Conservation (phyloP, 1,140 invertebrate genomes). For the Solenopsis fugax region DNA sequence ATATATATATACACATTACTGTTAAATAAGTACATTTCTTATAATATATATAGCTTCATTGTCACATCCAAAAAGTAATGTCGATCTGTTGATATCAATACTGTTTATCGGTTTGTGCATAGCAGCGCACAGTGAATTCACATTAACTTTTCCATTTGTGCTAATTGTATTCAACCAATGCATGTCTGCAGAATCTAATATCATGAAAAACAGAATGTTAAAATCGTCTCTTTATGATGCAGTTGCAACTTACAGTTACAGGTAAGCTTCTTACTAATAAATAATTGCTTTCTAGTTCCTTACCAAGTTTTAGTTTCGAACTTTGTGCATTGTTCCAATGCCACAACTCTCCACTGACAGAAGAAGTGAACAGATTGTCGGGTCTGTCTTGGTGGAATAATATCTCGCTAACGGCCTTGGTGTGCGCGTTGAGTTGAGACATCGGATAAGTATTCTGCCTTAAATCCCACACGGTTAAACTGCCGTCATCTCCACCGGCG, state of each 20-base stretch:
- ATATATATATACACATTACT: constrained; percentile 7
- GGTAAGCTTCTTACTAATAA: neutral
- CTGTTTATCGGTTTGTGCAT: constrained; percentile 93
- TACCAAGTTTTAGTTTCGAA: constrained; percentile 83
- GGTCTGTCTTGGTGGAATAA: constrained; percentile 94
- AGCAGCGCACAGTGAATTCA: constrained; percentile 90
- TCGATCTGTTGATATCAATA: constrained; percentile 91
- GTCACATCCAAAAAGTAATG: constrained; percentile 92
- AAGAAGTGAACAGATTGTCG: constrained; percentile 93
- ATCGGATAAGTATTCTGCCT: constrained; percentile 93
- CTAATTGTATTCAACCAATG: constrained; percentile 90
- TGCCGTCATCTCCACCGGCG: constrained; percentile 93
- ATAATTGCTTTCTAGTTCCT: constrained; percentile 41
- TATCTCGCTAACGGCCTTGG: constrained; percentile 92
- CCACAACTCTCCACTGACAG: constrained; percentile 93
- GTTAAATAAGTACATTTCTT: constrained; percentile 87
- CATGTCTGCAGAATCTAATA: constrained; percentile 85
- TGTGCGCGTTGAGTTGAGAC: constrained; percentile 92
- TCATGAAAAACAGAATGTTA: constrained; percentile 11
- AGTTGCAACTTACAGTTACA: constrained; percentile 8
- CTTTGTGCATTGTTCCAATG: constrained; percentile 91
- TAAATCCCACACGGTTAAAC: constrained; percentile 95
- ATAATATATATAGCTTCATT: constrained; percentile 94
- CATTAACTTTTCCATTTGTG: constrained; percentile 90
- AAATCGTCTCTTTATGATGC: neutral